Base-by-base conservation (phyloP, 2,888 invertebrate species). In the Melanostoma scalare region DNA sequence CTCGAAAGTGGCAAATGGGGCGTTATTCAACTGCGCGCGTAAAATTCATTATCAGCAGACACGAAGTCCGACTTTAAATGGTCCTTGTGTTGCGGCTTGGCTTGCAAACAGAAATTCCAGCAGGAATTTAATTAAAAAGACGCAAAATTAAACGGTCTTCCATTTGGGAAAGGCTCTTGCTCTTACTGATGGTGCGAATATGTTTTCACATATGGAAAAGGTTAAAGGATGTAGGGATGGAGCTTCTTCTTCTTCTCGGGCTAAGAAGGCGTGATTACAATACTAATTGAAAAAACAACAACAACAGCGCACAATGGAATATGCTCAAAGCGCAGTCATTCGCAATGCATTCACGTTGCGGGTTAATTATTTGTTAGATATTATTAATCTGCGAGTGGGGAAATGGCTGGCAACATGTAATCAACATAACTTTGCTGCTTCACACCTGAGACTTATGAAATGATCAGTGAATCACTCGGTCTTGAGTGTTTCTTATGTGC, bases 81-180 rank as follows among this genome's bases (percentile, higher is more conserved):
- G 46, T 58, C 44, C 58, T n/a, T 40, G 31, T 20, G 56, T 31
- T 42, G 31, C 46, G 52, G 44, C 31, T 61, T n/a, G 50, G 58
- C 10, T 68, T 68, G 68, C 33, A 55, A 73, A 73, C 69, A 48
- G 36, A 78, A 82, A 74, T 74, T 84, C 60, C 82, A 78, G 78
- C 73, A 84, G 78, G 84, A 58, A 84, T 84, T 84, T 84, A 79
- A 84, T 79, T 79, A 84, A 84, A 84, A 79, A 71, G 58, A 69
- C 73, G 63, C 53, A 77, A 77, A 67, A 71, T 76, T 80, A 71
- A 76, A 81, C 68, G 67, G 38, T 81, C 38, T 44, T 56, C 63
- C 36, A 38, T 36, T 33, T 31, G 52, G 56, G 30, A 31, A 8
- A 36, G 4, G 9, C n/a, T n/a, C n/a, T n/a, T n/a, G n/a, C n/a